A percentile compares a stretch with the other conserved stretches of the same genome.
phyloP scores from a whole-genome alignment of 2,888 invertebrate genomes.

The Sturmia bella region DNA sequence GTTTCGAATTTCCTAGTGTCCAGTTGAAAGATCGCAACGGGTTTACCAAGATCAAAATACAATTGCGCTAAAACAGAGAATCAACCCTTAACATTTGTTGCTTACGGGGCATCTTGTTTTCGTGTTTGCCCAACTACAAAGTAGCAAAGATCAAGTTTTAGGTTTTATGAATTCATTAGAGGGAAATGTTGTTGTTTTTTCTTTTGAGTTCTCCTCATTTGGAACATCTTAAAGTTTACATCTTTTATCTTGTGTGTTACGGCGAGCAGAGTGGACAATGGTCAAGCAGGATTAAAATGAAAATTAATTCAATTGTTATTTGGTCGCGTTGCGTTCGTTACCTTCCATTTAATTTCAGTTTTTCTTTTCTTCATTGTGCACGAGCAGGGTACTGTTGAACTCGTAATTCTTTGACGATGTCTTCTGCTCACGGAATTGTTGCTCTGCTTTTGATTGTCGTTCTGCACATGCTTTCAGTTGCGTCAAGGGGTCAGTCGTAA shows the following conservation, averaged over 20 bases:
- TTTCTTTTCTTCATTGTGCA: conserved; percentile 10
- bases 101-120: conserved; percentile 19
- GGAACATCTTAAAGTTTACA: conserved; percentile 37
- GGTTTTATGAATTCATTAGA: conserved; percentile 20
- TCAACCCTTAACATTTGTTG: conserved; percentile 45
- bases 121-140: not conserved
- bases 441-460: conserved; percentile 71
- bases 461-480: not conserved
- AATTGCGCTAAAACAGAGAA: conserved; percentile 64
- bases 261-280: conserved; percentile 70
- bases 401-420: conserved; percentile 52
- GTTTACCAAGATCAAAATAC: conserved; percentile 50
- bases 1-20: not conserved
- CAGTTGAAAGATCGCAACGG: conserved; percentile 56
- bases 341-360: conserved; percentile 11
- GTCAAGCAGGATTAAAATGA: conserved; percentile 72
- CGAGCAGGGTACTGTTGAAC: conserved; percentile 39
- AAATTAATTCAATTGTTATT: conserved; percentile 72
- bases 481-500: conserved; percentile 37
- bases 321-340: not conserved
- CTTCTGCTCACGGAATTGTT: conserved; percentile 31
- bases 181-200: conserved; percentile 4
- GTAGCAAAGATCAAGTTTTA: conserved; percentile 64
- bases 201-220: conserved; percentile 2
- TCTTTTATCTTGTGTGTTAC: conserved; percentile 44